Evolutionary conservation across 92 coral and sea anemone species (phyloP), one percentile per base, ranked within the genome.

Genomic region (Palythoa heliodiscus): DNA sequence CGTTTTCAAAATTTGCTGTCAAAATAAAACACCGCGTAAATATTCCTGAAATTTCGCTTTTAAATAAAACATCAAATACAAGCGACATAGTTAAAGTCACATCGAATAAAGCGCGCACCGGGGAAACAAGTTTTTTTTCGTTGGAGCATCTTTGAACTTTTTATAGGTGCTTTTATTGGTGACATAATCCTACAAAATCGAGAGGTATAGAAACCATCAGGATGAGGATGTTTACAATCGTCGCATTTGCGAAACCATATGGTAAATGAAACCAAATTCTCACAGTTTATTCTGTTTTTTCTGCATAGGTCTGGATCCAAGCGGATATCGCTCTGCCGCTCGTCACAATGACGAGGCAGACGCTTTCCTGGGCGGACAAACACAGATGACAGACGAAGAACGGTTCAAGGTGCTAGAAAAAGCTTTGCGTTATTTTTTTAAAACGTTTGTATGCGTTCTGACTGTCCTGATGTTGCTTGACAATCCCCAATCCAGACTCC

Each of bases 321-420:
- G 97, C 16, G 99, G 98, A 64, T 96, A 96, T 87, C 99, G 98
- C 24, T 86, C 92, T 82, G 86, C 85, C 29, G 71, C 90, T 78
- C 89, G 87, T 22, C 95, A 88, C 74, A 86, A 94, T 78, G 97
- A 96, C 79, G 99, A 96, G 73, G 83, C 84, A 68, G 98, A 96
- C 80, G 97, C 95, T 24, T 87, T 96, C 70, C 95, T 96, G 70
- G 98, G 98, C 20, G 95, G 98, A 74, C 95, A 92, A 86, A 90
- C 98, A 54, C 95, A 89, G 78, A 94, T 96, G 98, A 96, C 95
- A 7, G 99, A 96, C 77, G 99, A 96, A 76, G 98, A 96, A 79
- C 91, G 99, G 68, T 96, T 94, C 85, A 96, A 96, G 99, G 99
- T 95, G 38, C 66, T 40, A 24, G 14, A 39, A 24, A 29, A 63